Base-by-base conservation (phyloP, 2,888 invertebrate genomes). In the Hydraecia micacea region DNA sequence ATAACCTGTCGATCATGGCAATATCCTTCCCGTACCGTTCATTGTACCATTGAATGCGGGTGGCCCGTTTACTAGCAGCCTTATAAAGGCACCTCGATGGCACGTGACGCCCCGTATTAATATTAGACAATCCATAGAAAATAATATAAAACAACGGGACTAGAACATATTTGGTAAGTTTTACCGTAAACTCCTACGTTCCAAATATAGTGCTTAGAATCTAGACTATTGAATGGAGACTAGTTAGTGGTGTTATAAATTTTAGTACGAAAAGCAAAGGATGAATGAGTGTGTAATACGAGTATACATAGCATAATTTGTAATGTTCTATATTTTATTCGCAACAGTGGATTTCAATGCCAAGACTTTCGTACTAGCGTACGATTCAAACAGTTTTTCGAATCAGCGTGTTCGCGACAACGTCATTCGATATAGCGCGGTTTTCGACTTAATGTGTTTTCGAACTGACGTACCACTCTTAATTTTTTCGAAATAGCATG, bases 121-220 rank as follows among this genome's bases (percentile, higher is more conserved):
- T 82, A 82, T 82, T 84, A 76, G 75, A 79, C 76, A 86, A 84
- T 83, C 21, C 65, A 83, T 79, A 86, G 63, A 79, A 81, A 83
- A 70, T 66, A 81, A 66, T 76, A 81, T 81, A 46, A 73, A 73
- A 79, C 62, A 84, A 84, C 84, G 86, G 84, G 39, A 74, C 80
- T 39, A 11, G 1, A 62, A 73, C 83, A 13, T 74, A 79, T 86
- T 86, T 71, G 84, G 84, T 28, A 39, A 18, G 63, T 70, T 84
- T 77, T 86, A 83, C 83, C 63, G 86, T 83, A 83, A 73, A 71
- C 25, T 32, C 42, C 4, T 0, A 46, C 8, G 58, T 36, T 46
- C 70, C 66, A 58, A 18, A 63, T 73, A 49, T n/a, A 60, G 79
- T 55, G 36, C n/a, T 7, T 32, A 63, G 36, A 18, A 55, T 60